A percentile compares a stretch with the other conserved stretches of the same genome.
Evolutionary conservation across 2,113 vertebrate species (phyloP).

Genomic region (Myotis davidii): DNA sequence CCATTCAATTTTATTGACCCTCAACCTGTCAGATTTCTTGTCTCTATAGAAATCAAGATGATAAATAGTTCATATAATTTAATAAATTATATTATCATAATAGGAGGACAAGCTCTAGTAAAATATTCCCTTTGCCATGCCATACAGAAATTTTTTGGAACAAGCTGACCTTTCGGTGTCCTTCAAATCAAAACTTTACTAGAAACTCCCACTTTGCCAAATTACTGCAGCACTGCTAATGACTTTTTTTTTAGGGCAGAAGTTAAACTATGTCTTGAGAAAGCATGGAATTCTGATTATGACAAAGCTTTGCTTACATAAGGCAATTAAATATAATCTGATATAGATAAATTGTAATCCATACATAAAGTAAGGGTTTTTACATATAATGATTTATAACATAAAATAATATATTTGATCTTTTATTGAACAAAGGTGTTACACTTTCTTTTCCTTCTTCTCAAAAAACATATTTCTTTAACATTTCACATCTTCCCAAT

Average conservation of each 20-base stretch:
- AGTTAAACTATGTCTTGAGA: constrained; percentile 2
- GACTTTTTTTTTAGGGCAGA: constrained; percentile 24
- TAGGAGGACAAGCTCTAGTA: constrained; percentile 24
- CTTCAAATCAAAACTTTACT: constrained; percentile 29
- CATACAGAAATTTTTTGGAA: constrained; percentile 40
- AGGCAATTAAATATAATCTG: background rate
- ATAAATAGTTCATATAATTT: constrained; percentile 47
- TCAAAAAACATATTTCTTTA: background rate
- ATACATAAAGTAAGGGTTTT: constrained; percentile 28
- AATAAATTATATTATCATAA: constrained; percentile 58
- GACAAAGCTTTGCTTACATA: constrained; percentile 15
- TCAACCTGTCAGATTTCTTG: constrained; percentile 14
- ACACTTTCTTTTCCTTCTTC: background rate
- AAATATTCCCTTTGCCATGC: constrained; percentile 36
- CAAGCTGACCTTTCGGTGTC: background rate
- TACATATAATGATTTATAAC: constrained; percentile 11
- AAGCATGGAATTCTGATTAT: constrained; percentile 21
- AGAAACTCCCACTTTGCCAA: constrained; percentile 23
- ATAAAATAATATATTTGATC: constrained; percentile 30
- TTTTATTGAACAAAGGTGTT: constrained; percentile 21
- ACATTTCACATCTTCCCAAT: constrained; percentile 17
- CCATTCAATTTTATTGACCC: constrained; percentile 20
- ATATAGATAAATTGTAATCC: background rate
- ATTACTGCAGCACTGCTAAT: constrained; percentile 5
- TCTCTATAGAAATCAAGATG: constrained; percentile 47